Evolutionary conservation across 1,140 invertebrate genomes (phyloP), one percentile per base, ranked within the genome.

Genomic region (Akabosia matsudoensis): DNA sequence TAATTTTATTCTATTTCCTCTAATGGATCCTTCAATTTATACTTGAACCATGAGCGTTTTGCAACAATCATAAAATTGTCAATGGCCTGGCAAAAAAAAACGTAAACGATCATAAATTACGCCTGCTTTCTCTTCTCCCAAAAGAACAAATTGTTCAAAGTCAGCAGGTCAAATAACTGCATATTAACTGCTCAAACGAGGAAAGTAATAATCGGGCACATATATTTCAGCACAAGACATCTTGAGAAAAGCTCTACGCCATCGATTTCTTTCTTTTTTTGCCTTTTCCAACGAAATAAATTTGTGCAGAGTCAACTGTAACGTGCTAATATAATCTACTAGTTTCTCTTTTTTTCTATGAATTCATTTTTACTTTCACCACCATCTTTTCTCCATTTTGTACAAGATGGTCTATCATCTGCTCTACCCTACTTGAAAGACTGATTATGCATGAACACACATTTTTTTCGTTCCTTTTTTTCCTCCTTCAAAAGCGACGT

Each of bases 161-260:
- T 61, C 54, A 61, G 54, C 54, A 61, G 54, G 24, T 61, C 54
- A 61, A 61, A 61, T 61, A 61, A 61, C 54, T 61, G 54, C 54
- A 61, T 61, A 61, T 61, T 61, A 61, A 61, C 54, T 61, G 54
- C 24, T 61, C 14, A 61, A 45, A 18, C 37, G 37, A 45, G 37
- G 37, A 45, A 45, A 45, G 18, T 45, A 45, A 45, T 45, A 45
- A 7, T 18, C 7, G 7, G 37, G 37, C 37, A 45, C 7, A 10
- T 45, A 45, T 45, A 45, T 10, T 45, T 45, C 37, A 7, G 37
- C 37, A 45, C 37, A 45, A 45, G 18, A 18, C 37, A 7, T 45
- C n/a, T n/a, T n/a, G n/a, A n/a, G n/a, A n/a, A n/a, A n/a, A n/a
- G n/a, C n/a, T n/a, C n/a, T n/a, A n/a, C n/a, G n/a, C n/a, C n/a